These are phyloP conservation scores for Aphrophora alni DNA, from an alignment of 2,888 invertebrate species.

Conservation along the genomic window DNA sequence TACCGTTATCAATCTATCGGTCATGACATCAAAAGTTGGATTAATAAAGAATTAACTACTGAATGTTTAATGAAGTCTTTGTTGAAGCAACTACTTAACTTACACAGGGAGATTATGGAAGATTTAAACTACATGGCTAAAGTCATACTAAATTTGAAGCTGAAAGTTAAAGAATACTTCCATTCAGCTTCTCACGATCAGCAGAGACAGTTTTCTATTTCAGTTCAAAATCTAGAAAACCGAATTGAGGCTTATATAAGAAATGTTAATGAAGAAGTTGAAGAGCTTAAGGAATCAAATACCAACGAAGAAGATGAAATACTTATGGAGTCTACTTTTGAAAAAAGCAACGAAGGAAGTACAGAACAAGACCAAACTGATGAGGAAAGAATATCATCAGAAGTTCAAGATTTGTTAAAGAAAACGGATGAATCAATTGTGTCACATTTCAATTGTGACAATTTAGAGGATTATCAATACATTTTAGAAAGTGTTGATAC, in stretches of 20 bases:
- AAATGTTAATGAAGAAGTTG: neutral
- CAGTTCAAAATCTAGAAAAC: neutral
- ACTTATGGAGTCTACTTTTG: neutral
- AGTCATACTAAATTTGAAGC: neutral
- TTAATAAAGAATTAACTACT: constrained; percentile 2
- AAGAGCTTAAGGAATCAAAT: neutral
- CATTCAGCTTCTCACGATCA: neutral
- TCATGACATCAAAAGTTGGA: constrained; percentile 29
- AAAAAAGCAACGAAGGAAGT: neutral
- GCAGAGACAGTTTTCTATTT: neutral
- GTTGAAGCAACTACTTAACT: neutral
- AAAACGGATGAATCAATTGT: neutral
- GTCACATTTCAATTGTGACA: neutral
- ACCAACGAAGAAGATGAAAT: neutral
- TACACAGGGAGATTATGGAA: constrained; percentile 18
- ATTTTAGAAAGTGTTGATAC: neutral
- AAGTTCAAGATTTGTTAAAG: neutral
- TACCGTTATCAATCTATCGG: constrained; percentile 30
- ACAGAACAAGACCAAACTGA: neutral
- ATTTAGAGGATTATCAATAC: neutral
- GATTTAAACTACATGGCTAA: neutral
- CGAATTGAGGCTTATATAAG: neutral
- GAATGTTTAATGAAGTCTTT: neutral
- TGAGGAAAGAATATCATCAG: neutral
- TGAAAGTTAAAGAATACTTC: neutral